Base-by-base conservation (phyloP, 2,888 invertebrate species). In the Aleiodes alternator region DNA sequence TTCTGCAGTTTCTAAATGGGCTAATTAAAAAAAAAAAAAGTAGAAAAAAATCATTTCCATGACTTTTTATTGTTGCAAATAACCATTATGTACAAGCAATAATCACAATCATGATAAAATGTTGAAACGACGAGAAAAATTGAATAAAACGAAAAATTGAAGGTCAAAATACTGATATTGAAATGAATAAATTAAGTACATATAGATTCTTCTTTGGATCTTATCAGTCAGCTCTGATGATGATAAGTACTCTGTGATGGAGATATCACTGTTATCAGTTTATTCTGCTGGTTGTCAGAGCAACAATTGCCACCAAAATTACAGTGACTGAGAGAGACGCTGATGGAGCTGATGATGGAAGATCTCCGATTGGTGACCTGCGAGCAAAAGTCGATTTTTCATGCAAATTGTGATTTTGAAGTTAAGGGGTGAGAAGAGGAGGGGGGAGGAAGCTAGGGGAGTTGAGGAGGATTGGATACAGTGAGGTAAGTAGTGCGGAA, bases 361-460 rank as follows among this genome's bases (percentile, higher is more conserved):
- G 50, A 71, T 75, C 77, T 59, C 72, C 79, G 56, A 74, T 68
- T 29, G 83, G 82, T 66, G 83, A 84, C 74, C 85, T 85, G 78
- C 64, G 80, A 83, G 73, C 79, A 81, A 51, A 76, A 56, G 72
- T n/a, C 34, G n/a, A 59, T 12, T 12, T 11, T 59, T 34, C 34
- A 59, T 48, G 9, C 16, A 64, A 48, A 48, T 16, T 23, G 23
- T 23, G 5, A 8, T 23, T 1, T 64, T n/a, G 5, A 8, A 38
- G 12, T 43, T 0, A 11, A 14, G 23, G 23, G 23, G 23, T 23
- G 23, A 2, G 23, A 2, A 2, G 23, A 2, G 23, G 23, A 5
- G 43, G 5, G 16, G 4, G 14, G 48, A 56, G 4, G 4, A 16
- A 29, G 14, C 16, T 16, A 16, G 9, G 0, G 9, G 43, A 43